Conservation (phyloP, 2,888 invertebrate genomes). For the Sminthurides aquaticus region DNA sequence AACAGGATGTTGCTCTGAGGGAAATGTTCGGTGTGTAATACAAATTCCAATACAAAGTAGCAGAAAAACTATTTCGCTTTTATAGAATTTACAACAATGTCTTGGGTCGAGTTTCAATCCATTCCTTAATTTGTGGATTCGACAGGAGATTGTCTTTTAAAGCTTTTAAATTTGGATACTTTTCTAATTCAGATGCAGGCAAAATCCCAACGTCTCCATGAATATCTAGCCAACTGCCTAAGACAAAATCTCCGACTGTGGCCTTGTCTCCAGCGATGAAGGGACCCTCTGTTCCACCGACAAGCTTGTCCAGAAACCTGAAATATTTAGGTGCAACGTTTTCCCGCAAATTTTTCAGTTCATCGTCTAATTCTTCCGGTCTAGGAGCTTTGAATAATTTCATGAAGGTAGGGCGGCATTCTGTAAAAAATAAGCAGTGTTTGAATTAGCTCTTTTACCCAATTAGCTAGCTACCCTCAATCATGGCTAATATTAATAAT, state of each 20-base stretch:
- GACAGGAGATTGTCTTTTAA: background rate
- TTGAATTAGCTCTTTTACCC: too few relatives aligned
- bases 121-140: slow-evolving; percentile 8
- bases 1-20: too few relatives aligned
- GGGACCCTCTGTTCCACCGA: slow-evolving; percentile 5
- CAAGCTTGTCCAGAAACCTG: background rate
- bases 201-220: background rate
- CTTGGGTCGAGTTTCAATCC: slow-evolving; percentile 9
- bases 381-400: background rate
- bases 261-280: slow-evolving; percentile 9
- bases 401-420: background rate
- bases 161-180: slow-evolving; percentile 4
- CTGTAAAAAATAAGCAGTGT: background rate
- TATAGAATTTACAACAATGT: slow-evolving; percentile 1
- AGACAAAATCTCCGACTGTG: slow-evolving; percentile 16
- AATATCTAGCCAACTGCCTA: slow-evolving; percentile 10
- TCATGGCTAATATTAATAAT: too few relatives aligned
- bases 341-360: background rate
- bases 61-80: background rate
- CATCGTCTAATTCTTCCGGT: background rate
- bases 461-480: too few relatives aligned
- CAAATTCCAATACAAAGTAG: background rate
- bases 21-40: too few relatives aligned
- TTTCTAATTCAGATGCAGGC: background rate
- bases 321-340: slow-evolving; percentile 1